Evolutionary conservation across 2,797 vertebrate species (phyloP), one percentile per base, ranked within the genome.

Genomic region (Cyclopterus lumpus): DNA sequence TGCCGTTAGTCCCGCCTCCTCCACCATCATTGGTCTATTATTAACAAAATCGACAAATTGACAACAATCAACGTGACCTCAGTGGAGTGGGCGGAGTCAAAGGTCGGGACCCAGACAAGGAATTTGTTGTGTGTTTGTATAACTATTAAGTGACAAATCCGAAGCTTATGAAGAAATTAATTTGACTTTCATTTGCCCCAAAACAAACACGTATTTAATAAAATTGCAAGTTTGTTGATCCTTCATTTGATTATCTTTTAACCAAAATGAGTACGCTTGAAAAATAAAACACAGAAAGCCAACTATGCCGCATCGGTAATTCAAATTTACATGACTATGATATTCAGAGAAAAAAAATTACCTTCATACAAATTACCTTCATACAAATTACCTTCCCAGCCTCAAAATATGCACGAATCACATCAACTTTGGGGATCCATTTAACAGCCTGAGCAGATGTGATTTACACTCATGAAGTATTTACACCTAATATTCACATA

Each of bases 401-500:
- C 28, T 58, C 63, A 34, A 69, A 64, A 75, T 51, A 51, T 36
- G 26, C 16, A 53, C 1, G 15, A 58, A 51, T 77, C 34, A 2
- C 46, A 15, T 81, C 54, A n/a, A 14, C 26, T 48, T 44, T n/a
- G 20, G 20, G 67, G 42, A 60, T 60, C 9, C 24, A 53, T 42
- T 64, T 10, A 62, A 69, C 5, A 58, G 14, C 14, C 34, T 6
- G 49, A 2, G 66, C 36, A 34, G 61, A 79, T 60, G 20, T 67
- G 69, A 79, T 83, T 81, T 18, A 66, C 61, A 49, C 64, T 70
- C 69, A 78, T 87, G 34, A 85, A 88, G 85, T 86, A 87, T 89
- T 88, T 77, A 87, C 42, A 69, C 2, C 73, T 75, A 67, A 86
- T 80, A 82, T 69, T 68, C 71, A 71, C 40, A 69, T 58, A 75